Percentiles rank a stretch among this genome's conserved stretches.
These are phyloP conservation scores for Cyprinella venusta DNA, from an alignment of 2,797 vertebrate genomes.

Conservation along the genomic window DNA sequence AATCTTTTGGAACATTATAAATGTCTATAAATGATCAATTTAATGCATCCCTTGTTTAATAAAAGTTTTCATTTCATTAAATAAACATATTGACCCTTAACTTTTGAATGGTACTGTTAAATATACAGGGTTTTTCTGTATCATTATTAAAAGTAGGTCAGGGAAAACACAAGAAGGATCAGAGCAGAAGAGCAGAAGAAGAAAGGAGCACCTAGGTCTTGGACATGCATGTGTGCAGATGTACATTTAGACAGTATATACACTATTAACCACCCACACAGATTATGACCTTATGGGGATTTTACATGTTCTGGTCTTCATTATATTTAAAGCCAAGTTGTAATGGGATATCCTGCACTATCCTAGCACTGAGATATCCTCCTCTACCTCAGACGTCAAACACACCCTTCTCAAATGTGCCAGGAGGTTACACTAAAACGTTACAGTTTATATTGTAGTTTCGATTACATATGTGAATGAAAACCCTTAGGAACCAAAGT, in stretches of 20 bases:
- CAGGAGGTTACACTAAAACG: neutral
- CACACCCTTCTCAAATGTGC: slow-evolving; percentile 22
- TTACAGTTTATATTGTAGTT: neutral
- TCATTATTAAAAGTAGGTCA: neutral
- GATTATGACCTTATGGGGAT: neutral
- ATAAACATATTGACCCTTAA: neutral
- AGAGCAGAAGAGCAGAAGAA: neutral
- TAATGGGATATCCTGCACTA: too few species aligned
- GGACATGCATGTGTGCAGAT: neutral
- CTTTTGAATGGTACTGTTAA: neutral
- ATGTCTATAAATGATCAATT: too few species aligned
- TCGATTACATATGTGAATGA: neutral
- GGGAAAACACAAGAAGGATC: neutral
- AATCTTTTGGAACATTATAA: neutral
- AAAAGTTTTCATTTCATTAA: neutral
- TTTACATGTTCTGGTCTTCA: slow-evolving; percentile 19
- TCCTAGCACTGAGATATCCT: neutral
- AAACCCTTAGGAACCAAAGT: neutral
- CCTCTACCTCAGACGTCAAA: neutral
- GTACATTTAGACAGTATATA: slow-evolving; percentile 2
- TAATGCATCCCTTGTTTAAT: neutral
- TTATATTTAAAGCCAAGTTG: slow-evolving; percentile 14
- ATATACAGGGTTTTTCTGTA: neutral
- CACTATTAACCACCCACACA: neutral
- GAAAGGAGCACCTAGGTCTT: neutral